phyloP scores from a whole-genome alignment of 2,113 vertebrate species.

The Origma solitaria region DNA sequence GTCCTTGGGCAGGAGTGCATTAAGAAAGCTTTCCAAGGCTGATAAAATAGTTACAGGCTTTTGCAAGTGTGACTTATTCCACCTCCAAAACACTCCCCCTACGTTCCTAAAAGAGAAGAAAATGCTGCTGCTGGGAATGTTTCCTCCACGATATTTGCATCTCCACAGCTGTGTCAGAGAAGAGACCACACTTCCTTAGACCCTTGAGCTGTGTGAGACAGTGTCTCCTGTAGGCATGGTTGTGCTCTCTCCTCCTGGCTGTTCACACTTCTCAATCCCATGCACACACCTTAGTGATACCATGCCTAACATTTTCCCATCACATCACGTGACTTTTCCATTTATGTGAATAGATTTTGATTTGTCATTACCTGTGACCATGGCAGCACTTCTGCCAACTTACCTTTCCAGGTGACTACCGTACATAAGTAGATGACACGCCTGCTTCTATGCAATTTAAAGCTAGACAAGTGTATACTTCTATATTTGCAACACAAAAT shows the following conservation, averaged over 20 bases:
- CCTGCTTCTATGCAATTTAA: slow-evolving; percentile 72
- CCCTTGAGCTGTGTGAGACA: neutral
- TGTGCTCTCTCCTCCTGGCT: neutral
- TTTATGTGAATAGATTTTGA: neutral
- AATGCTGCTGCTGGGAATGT: neutral
- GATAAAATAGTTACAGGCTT: neutral
- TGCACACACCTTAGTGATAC: neutral
- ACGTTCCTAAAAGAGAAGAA: neutral
- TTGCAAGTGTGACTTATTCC: neutral
- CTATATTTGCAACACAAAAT: slow-evolving; percentile 67
- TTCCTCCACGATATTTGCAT: neutral
- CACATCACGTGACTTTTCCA: neutral
- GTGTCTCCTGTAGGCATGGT: neutral
- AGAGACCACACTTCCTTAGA: neutral
- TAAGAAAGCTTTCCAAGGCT: neutral
- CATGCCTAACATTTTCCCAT: neutral
- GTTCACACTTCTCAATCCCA: neutral
- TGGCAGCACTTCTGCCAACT: neutral
- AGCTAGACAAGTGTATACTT: slow-evolving; percentile 29
- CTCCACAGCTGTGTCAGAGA: neutral
- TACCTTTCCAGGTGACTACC: neutral
- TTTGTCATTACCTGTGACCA: neutral
- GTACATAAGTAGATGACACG: neutral
- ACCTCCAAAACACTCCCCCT: neutral
- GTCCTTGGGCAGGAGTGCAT: neutral